Base-by-base conservation (phyloP, 2,888 invertebrate species). In the Cenopis cana region DNA sequence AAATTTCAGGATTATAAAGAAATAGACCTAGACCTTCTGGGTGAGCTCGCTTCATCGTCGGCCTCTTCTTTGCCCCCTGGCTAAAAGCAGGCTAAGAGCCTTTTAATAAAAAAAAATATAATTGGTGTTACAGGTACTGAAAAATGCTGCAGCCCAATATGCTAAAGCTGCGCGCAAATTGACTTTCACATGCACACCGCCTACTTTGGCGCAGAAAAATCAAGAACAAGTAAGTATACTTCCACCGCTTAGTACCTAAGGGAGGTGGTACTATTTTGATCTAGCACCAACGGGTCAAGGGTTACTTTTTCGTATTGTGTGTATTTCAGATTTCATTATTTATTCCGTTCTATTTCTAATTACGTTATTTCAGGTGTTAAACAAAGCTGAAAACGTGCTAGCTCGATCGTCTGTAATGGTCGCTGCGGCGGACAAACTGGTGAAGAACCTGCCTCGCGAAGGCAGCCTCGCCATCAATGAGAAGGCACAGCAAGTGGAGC, bases 151-250 rank as follows among this genome's bases (percentile, higher is more conserved):
- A 0, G 67, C 76, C 4, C 76, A 77, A 38, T 82, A 82, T 61
- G 80, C 81, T 2, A 76, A 76, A 20, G 74, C 79, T 0, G 78
- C 82, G 10, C 76, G 75, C 14, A 79, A 77, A 24, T 68, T 82
- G 55, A 74, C 74, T 46, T 81, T 75, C 65, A 75, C 75, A 6
- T 78, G 78, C 62, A 60, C 59, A 1, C 65, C 70, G 1, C 18
- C 10, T 10, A 8, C 17, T 11, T 14, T 17, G 10, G 52, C 41
- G 20, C 52, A 66, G 36, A 46, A 55, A 14, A 66, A 59, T 24
- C 65, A 52, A 10, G 36, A 41, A 1, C 57, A 66, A 14, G 70
- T 70, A 10, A 60, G 70, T 65, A 14, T 5, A n/a, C 17, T 8
- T 41, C 41, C 41, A 41, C 14, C 5, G 14, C 1, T n/a, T 46